Evolutionary conservation across 2,888 invertebrate genomes (phyloP).

Genomic region (Drosophila lacicola): DNA sequence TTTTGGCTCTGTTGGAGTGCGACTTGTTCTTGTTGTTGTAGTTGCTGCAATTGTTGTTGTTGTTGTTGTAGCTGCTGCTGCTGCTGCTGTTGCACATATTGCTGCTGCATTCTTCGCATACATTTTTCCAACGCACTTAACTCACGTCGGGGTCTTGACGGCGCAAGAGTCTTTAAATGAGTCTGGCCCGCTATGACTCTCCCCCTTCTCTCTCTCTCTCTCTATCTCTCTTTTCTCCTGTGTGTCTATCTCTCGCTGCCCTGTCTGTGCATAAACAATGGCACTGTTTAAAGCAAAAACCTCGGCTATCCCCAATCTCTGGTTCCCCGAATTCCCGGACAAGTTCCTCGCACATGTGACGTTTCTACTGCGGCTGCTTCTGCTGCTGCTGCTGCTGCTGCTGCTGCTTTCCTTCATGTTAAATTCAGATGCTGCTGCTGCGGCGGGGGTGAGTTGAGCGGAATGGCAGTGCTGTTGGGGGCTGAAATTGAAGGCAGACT

Average conservation of each 20-base stretch:
- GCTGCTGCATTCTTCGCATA: slow-evolving; percentile 79
- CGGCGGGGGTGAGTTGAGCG: neutral
- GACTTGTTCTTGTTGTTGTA: slow-evolving; percentile 29
- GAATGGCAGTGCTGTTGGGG: neutral
- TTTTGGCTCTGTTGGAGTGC: slow-evolving; percentile 23
- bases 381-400: slow-evolving; percentile 41
- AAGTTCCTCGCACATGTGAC: slow-evolving; percentile 56
- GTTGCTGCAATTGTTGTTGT: slow-evolving; percentile 11
- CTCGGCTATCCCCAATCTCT: slow-evolving; percentile 41
- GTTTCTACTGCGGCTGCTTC: slow-evolving; percentile 41
- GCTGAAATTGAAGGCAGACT: slow-evolving; percentile 15
- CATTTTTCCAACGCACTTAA: slow-evolving; percentile 78
- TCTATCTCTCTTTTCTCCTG: neutral
- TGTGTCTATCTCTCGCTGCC: slow-evolving; percentile 1
- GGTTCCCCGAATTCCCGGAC: slow-evolving; percentile 24
- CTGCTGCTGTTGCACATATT: slow-evolving; percentile 69
- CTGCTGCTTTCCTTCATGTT: slow-evolving; percentile 63
- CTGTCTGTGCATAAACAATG: slow-evolving; percentile 57
- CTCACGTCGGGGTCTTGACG: slow-evolving; percentile 63
- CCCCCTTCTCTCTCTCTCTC: neutral
- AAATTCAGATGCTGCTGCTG: slow-evolving; percentile 52
- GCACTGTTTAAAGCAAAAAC: slow-evolving; percentile 59
- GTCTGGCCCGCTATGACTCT: slow-evolving; percentile 45
- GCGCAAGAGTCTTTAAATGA: slow-evolving; percentile 65
- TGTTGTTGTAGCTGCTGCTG: slow-evolving; percentile 38